Base-by-base conservation (phyloP, 2,888 invertebrate species). In the Temnothorax unifasciatus region DNA sequence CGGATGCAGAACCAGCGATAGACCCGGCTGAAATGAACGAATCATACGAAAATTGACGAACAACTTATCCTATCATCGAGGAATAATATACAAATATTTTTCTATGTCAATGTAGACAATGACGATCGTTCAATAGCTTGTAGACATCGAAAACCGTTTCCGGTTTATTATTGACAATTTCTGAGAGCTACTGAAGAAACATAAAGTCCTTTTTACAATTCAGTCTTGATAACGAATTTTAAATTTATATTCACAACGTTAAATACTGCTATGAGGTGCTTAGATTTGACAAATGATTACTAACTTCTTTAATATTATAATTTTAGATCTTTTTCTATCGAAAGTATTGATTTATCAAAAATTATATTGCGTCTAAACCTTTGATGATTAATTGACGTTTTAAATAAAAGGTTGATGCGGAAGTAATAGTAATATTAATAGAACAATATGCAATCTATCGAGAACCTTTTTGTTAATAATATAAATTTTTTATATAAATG, bases 241-340 rank as follows among this genome's bases (percentile, higher is more conserved):
- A 77, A 85, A 87, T 86, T 88, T 64, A 64, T 88, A 87, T 88
- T 88, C 76, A 68, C 41, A 57, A 25, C 44, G 29, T n/a, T 54
- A 61, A 38, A 25, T 38, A 52, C 54, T 50, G 6, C 5, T 6
- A 15, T 50, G 29, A 77, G 76, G 71, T 82, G 34, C n/a, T 71
- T 54, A 15, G 34, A 73, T 76, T 64, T 52, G 59, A 47, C 47
- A 29, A 41, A 41, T 69, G 64, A 52, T 64, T 29, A 79, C 29
- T 73, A 69, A 84, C 81, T 74, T 86, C 69, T 83, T 83, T 84
- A 82, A 52, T 57, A 18, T 29, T 82, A 86, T 21, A 66, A 86
- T 84, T 86, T 82, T 69, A 76, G 41, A 29, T 13, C 18, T 38
- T 8, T 63, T 44, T 75, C 25, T 21, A 44, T 25, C 29, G 6